Evolutionary conservation across 1,140 invertebrate species (phyloP).

Genomic region (Lasioglossum albipes): DNA sequence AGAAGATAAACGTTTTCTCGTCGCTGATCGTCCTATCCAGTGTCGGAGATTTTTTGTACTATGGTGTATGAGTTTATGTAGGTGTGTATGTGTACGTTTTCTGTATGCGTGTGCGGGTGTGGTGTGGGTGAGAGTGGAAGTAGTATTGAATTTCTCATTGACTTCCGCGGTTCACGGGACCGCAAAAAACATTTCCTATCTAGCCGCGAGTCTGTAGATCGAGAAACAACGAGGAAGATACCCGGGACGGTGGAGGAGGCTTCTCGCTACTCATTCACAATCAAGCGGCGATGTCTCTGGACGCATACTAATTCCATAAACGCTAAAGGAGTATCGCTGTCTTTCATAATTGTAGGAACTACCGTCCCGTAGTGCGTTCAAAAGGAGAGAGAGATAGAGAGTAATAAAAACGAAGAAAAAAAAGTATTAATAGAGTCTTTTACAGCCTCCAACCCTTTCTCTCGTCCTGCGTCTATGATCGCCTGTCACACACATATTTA

Average conservation of each 20-base stretch:
- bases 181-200: slow-evolving; percentile 33
- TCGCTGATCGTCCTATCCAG: slow-evolving; percentile 45
- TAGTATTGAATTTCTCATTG: slow-evolving; percentile 42
- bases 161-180: slow-evolving; percentile 30
- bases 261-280: slow-evolving; percentile 46
- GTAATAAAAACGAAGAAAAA: slow-evolving; percentile 8
- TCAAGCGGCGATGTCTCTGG: slow-evolving; percentile 35
- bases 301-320: slow-evolving; percentile 47
- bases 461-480: neutral
- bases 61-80: slow-evolving; percentile 11
- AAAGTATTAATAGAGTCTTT: slow-evolving; percentile 26
- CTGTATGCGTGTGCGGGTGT: too few relatives aligned
- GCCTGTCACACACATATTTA: slow-evolving; percentile 2
- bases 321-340: slow-evolving; percentile 49
- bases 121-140: slow-evolving; percentile 27
- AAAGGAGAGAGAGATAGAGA: slow-evolving; percentile 3
- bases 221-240: slow-evolving; percentile 52
- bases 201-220: slow-evolving; percentile 39
- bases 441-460: slow-evolving; percentile 14
- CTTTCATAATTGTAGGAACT: slow-evolving; percentile 60
- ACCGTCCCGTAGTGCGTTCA: slow-evolving; percentile 44
- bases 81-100: too few relatives aligned
- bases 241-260: slow-evolving; percentile 42
- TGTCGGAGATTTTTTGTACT: slow-evolving; percentile 59
- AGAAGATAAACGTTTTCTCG: slow-evolving; percentile 17